Evolutionary conservation across 30 jellyfish, hydroid and myxozoan species (phyloP), one percentile per base, ranked within the genome.

Genomic region (Pseudorhiza aurosa): DNA sequence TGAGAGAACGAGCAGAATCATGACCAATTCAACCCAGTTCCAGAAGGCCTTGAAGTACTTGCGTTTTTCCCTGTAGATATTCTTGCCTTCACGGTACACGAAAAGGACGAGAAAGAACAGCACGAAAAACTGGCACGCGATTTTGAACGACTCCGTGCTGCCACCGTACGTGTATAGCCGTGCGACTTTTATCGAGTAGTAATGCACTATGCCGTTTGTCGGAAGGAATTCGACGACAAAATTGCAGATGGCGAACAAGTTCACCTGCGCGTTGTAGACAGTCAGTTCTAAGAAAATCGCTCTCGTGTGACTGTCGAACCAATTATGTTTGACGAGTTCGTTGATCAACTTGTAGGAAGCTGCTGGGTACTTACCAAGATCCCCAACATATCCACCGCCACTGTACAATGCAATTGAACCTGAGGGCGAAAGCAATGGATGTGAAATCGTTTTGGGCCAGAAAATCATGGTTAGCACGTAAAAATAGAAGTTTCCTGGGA

Each of bases 361-460:
- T n/a, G 81, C 55, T 0, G 96, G 97, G 71, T 69, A 75, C 72
- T 87, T 81, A 40, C 97, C 99, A 36, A 94, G 79, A 50, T 94
- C 97, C 6, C 95, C 99, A 36, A 83, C 89, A 55, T 81, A 94
- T 1, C 99, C 99, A 10, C 99, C 99, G 45, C 99, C 99, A 36
- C 79, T 45, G 31, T 94, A 94, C 21, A 97, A 10, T 18, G 97
- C 95, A 88, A 94, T 80, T 2, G 40, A 46, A 28, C 99, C 99
- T 94, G 24, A 8, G 35, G 71, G 18, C 71, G 72, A 69, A 42
- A 27, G 5, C 55, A 18, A 14, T 24, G n/a, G n/a, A n/a, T n/a
- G n/a, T n/a, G n/a, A n/a, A n/a, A n/a, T n/a, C n/a, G n/a, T n/a
- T n/a, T n/a, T n/a, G n/a, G n/a, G n/a, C n/a, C n/a, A n/a, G n/a